phyloP scores from a whole-genome alignment of 2,888 invertebrate genomes.

The Taphrorychus bicolor region DNA sequence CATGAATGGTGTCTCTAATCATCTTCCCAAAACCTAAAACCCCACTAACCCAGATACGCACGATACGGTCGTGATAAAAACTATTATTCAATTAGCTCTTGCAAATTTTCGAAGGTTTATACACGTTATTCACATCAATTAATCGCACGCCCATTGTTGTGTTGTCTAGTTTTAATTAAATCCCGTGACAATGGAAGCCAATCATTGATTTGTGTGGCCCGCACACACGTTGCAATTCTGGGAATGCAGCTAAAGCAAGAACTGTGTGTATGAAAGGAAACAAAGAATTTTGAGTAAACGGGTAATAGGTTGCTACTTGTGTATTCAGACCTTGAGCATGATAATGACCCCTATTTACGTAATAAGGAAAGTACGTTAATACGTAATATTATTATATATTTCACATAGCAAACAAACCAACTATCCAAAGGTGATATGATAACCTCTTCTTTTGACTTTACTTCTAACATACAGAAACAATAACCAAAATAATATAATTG shows the following conservation, averaged over 20 bases:
- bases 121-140: constrained; percentile 7
- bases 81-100: constrained; percentile 1
- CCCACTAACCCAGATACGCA: constrained; percentile 5
- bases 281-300: no score
- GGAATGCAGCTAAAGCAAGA: no score
- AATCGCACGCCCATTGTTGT: constrained; percentile 1
- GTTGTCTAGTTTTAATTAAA: constrained; percentile 1
- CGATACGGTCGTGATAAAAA: constrained; percentile 7
- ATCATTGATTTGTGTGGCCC: no score
- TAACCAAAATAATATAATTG: no score
- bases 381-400: neutral
- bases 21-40: neutral
- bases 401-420: no score
- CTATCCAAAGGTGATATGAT: no score
- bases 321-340: neutral
- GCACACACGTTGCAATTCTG: neutral
- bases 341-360: neutral
- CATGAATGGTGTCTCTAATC: neutral
- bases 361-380: neutral
- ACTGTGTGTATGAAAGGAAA: no score
- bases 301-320: no score
- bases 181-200: neutral
- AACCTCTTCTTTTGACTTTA: no score
- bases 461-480: no score
- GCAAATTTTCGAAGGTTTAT: constrained; percentile 1